Base-by-base conservation (phyloP, 2,113 vertebrate species). In the Tapirus terrestris region DNA sequence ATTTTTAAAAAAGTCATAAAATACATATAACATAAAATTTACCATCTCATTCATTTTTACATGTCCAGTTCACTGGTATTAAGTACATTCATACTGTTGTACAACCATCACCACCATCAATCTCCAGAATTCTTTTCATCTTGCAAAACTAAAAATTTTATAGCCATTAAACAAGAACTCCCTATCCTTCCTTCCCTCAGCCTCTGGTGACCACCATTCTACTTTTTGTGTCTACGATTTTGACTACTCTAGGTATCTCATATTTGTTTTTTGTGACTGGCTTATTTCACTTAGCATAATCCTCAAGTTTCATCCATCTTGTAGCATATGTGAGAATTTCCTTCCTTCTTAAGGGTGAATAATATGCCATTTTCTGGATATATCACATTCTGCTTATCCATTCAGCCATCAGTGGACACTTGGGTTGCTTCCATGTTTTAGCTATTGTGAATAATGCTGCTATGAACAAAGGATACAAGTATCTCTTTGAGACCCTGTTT, bases 121-220 rank as follows among this genome's bases (percentile, higher is more conserved):
- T 81, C 48, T 91, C 89, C 36, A 81, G 20, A 91, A 91, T 67
- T 91, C 61, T 79, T 43, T 68, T 81, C 48, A 91, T 81, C 51
- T 91, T 68, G 48, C n/a, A 81, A 81, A 81, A 81, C 29, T 51
- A 33, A 67, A 53, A 90, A 79, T 10, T 65, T 33, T 53, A 53
- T 31, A 76, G 29, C 29, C 31, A 45, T 73, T 63, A 77, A 39
- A 80, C 48, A 68, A 23, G 39, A 68, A 56, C 61, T 56, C 45
- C 60, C 8, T 7, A 77, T 45, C 60, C 23, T 89, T 77, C 43
- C 25, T 70, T 51, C 21, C 12, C 18, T 17, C 3, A 51, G 68
- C 27, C 45, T 27, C 5, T 3, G 29, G 56, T 45, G 63, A 63
- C 80, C 25, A 92, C 80, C 56, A 92, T 75, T 65, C 80, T 72